phyloP scores from a whole-genome alignment of 1,140 invertebrate genomes.

The Bicyclus anynana region DNA sequence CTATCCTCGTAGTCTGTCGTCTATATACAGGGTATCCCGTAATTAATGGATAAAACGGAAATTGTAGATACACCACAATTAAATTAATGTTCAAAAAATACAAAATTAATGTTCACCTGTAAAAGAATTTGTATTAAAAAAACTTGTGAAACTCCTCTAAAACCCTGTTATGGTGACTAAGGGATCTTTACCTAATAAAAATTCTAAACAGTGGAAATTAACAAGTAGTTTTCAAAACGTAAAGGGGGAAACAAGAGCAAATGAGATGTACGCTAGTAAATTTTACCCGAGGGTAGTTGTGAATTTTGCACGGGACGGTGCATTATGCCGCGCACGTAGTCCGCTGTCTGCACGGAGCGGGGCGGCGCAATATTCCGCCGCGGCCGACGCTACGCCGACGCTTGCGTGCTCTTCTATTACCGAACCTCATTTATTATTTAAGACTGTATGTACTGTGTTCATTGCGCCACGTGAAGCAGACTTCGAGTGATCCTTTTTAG shows the following conservation, averaged over 20 bases:
- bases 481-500: conserved; percentile 45
- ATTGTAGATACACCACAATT: too few relatives aligned
- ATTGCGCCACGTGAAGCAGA: conserved; percentile 46
- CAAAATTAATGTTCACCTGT: too few relatives aligned
- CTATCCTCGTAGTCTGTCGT: too few relatives aligned
- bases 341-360: conserved; percentile 63
- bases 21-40: too few relatives aligned
- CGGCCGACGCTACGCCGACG: conserved; percentile 27
- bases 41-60: too few relatives aligned
- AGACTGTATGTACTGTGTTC: conserved; percentile 41
- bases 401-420: conserved; percentile 61
- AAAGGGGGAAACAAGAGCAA: conserved; percentile 56
- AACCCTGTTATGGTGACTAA: neutral
- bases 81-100: too few relatives aligned
- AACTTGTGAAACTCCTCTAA: neutral
- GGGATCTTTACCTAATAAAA: neutral
- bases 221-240: conserved; percentile 28
- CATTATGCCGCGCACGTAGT: conserved; percentile 73
- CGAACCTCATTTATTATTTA: conserved; percentile 71
- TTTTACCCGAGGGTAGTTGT: conserved; percentile 68
- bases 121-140: too few relatives aligned
- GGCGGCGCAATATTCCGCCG: conserved; percentile 41
- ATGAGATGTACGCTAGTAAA: conserved; percentile 68
- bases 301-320: conserved; percentile 67
- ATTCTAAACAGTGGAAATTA: conserved; percentile 15